Evolutionary conservation across 2,113 vertebrate genomes (phyloP).

Genomic region (Otis tarda): DNA sequence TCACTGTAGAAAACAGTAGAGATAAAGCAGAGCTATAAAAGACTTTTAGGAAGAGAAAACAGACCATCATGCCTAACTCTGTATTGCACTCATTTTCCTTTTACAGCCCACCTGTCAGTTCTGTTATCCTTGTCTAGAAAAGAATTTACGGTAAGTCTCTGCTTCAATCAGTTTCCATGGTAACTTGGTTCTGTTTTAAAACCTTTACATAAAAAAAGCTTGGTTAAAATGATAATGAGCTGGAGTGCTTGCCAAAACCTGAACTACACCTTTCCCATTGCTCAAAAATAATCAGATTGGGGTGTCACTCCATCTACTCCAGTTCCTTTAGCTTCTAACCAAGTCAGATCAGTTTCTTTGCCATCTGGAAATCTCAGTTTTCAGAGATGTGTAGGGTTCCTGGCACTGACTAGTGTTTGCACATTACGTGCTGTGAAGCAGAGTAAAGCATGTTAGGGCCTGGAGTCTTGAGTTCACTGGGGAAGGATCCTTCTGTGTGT

Average conservation of each 20-base stretch:
- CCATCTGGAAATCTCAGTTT: neutral
- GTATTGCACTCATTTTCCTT: slow-evolving; percentile 8
- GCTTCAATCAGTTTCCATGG: slow-evolving; percentile 60
- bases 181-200: slow-evolving; percentile 46
- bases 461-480: neutral
- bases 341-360: neutral
- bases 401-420: neutral
- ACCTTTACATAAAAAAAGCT: slow-evolving; percentile 28
- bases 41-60: neutral
- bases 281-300: neutral
- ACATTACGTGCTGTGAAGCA: neutral
- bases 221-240: slow-evolving; percentile 37
- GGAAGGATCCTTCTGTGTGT: neutral
- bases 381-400: neutral
- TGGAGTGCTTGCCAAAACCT: neutral
- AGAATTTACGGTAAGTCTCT: slow-evolving; percentile 43
- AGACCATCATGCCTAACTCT: neutral
- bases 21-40: slow-evolving; percentile 25
- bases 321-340: neutral
- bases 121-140: slow-evolving; percentile 26
- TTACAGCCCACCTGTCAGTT: slow-evolving; percentile 46
- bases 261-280: neutral
- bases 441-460: neutral
- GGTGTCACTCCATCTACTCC: neutral
- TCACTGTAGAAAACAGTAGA: neutral